Base-by-base conservation (phyloP, 2,113 vertebrate species). In the Caracal caracal region DNA sequence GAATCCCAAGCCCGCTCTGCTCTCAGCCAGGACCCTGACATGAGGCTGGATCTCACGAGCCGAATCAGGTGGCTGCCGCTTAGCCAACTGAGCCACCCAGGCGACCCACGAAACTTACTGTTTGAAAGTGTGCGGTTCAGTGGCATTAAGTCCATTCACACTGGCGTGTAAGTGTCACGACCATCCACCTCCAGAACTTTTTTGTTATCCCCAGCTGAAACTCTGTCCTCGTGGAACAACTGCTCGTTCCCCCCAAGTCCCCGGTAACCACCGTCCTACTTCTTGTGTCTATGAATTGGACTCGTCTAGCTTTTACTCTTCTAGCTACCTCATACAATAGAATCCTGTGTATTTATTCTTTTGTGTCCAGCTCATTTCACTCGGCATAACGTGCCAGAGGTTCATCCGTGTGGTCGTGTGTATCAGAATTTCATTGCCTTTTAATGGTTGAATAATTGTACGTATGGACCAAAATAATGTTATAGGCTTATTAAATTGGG, bases 361-460 rank as follows among this genome's bases (percentile, higher is more conserved):
- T 40, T 63, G 49, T 33, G 6, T 76, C 84, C 63, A 17, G 35
- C 63, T 76, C 35, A 66, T 92, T 85, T 92, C 71, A 40, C 5
- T 40, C 63, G 43, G n/a, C 28, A 24, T 28, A 30, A 37, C 66
- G 28, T 66, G 49, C 49, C 78, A 35, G 28, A 33, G 10, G 12
- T 61, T 86, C 20, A 56, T 84, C 4, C 35, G 35, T 85, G 73
- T n/a, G 88, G 13, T 26, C 37, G 11, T 5, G 11, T 68, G 6
- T 86, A 40, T 88, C 78, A 81, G 51, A 78, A 86, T 86, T 71
- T 86, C 28, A 66, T 53, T 56, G 89, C 28, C 35, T 76, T 95
- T 66, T 78, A 12, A 47, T 71, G 73, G 43, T 8, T 73, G 51
- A 88, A 28, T 76, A 40, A 56, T 22, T 82, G 2, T 30, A 33